Conservation (phyloP, 2,797 vertebrate genomes). For the Sebastolobus altivelis region DNA sequence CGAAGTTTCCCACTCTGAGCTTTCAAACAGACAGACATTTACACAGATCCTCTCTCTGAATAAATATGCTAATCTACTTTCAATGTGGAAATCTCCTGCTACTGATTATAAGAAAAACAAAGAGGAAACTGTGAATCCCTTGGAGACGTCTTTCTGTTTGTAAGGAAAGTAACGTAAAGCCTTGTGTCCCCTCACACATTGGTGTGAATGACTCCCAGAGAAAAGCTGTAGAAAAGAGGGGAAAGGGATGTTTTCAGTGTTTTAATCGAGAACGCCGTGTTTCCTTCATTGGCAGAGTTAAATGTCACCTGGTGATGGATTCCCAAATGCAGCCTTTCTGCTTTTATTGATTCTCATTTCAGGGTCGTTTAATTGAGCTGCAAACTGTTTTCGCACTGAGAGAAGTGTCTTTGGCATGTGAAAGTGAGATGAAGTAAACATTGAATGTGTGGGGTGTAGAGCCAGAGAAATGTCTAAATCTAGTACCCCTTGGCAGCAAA, state of each 20-base stretch:
- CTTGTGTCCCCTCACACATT: constrained; percentile 43
- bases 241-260: constrained; percentile 18
- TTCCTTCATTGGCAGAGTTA: constrained; percentile 2
- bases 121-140: constrained; percentile 64
- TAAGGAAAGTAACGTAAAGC: constrained; percentile 50
- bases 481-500: neutral
- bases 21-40: constrained; percentile 48
- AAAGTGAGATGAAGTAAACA: constrained; percentile 1
- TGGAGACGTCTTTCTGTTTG: constrained; percentile 55
- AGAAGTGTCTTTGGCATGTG: constrained; percentile 2
- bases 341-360: constrained; percentile 39
- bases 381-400: constrained; percentile 9
- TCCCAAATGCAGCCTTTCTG: neutral
- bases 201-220: constrained; percentile 52
- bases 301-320: constrained; percentile 29
- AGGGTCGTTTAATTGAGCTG: constrained; percentile 23
- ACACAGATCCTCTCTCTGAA: constrained; percentile 66
- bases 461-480: constrained; percentile 3
- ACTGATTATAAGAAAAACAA: constrained; percentile 76
- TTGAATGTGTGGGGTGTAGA: constrained; percentile 6
- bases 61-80: constrained; percentile 74
- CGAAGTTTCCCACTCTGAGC: constrained; percentile 49
- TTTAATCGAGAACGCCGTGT: constrained; percentile 12
- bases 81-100: constrained; percentile 72
- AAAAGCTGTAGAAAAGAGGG: constrained; percentile 47